Base-by-base conservation (phyloP, 2,113 vertebrate genomes). In the Passer domesticus region DNA sequence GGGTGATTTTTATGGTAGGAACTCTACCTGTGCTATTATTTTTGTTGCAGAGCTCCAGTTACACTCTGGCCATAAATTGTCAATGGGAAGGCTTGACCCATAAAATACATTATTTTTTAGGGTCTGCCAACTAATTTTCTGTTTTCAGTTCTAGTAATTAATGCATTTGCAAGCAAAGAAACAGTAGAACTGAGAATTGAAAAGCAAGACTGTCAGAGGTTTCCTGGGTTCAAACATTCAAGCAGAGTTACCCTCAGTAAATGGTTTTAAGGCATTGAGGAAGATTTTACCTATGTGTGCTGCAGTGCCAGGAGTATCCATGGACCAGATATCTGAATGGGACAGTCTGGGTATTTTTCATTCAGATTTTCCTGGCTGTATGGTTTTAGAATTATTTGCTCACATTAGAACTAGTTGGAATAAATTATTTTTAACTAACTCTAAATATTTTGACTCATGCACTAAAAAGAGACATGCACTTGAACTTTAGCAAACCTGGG, bases 361-460 rank as follows among this genome's bases (percentile, higher is more conserved):
- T 46, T 79, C 92, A 89, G 49, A 46, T 67, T 95, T 92, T 55
- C 64, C 52, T 81, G 62, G 12, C 66, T 89, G 77, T 35, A 59
- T 83, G 31, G 13, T 83, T 95, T 97, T 69, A 30, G 50, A 91
- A 77, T 53, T 75, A 39, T 39, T 91, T 83, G 15, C 27, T 94
- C 50, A 49, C 62, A 74, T 84, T 66, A 67, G n/a, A 88, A 59
- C 83, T 94, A 68, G 68, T 84, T 20, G 11, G 4, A 89, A 87
- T 87, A 60, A 83, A 73, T 56, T 81, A 39, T 87, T 94, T 75
- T 89, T 80, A 88, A 73, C 84, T 88, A 62, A 92, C 44, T 75
- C 46, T 93, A 96, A 95, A 91, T 94, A 39, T 69, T 82, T 15
- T 88, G 68, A 68, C 43, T 92, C 6, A 0, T 47, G 58, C 87